Percentiles rank a stretch among this genome's conserved stretches.
phyloP scores from a whole-genome alignment of 2,113 vertebrate genomes.

The Phycodurus eques region DNA sequence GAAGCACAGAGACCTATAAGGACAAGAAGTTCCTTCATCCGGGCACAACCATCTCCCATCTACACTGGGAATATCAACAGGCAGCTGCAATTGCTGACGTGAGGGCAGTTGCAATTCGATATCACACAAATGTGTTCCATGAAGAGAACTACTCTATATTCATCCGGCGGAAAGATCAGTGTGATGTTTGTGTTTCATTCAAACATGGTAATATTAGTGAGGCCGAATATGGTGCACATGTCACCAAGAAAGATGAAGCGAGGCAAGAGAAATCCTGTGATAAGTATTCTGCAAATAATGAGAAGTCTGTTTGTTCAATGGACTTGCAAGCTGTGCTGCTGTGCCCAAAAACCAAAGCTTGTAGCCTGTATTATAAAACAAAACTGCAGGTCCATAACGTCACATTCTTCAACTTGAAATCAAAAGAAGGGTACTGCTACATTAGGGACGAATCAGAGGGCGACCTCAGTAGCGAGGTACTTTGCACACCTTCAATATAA shows the following conservation, averaged over 20 bases:
- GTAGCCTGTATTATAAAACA: too few relatives aligned
- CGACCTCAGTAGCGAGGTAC: background rate
- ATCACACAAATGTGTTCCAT: constrained; percentile 9
- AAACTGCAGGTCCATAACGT: constrained; percentile 3
- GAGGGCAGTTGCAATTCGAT: background rate
- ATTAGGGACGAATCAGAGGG: background rate
- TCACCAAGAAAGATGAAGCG: constrained; percentile 15
- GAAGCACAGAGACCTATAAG: constrained; percentile 7
- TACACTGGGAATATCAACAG: constrained; percentile 15
- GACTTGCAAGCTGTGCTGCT: too few relatives aligned
- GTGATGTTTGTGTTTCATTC: constrained; percentile 12
- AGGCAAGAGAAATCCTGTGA: constrained; percentile 10
- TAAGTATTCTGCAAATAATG: too few relatives aligned
- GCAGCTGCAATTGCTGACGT: constrained; percentile 6
- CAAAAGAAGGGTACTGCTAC: constrained; percentile 16
- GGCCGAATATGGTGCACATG: background rate
- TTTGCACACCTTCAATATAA: constrained; percentile 6
- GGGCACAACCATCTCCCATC: constrained; percentile 11
- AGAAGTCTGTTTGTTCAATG: too few relatives aligned
- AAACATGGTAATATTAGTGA: constrained; percentile 6
- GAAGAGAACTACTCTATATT: constrained; percentile 12
- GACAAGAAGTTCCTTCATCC: constrained; percentile 12
- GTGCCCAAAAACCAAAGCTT: too few relatives aligned
- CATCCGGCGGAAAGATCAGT: constrained; percentile 5
- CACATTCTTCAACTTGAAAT: constrained; percentile 16